These are phyloP conservation scores for Onthophagus taurus DNA, from an alignment of 1,140 invertebrate genomes.

Conservation along the genomic window DNA sequence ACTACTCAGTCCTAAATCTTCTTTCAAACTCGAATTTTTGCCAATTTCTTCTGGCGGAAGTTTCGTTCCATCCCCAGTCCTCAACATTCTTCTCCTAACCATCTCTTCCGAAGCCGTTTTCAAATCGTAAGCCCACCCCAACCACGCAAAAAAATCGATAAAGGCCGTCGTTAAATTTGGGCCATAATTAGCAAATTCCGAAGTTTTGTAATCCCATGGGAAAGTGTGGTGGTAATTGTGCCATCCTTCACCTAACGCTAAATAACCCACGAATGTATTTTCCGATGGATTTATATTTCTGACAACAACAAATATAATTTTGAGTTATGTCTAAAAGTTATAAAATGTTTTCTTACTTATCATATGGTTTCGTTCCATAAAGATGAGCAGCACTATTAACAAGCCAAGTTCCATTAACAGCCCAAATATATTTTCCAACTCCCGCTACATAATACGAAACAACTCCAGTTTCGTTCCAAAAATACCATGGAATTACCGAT, in stretches of 20 bases:
- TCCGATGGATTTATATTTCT: slow-evolving; percentile 51
- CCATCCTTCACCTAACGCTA: too few relatives aligned
- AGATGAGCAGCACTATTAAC: slow-evolving; percentile 72
- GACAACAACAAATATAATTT: slow-evolving; percentile 25
- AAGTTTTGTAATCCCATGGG: too few relatives aligned
- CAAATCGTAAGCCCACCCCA: slow-evolving; percentile 55
- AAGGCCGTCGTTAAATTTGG: slow-evolving; percentile 42
- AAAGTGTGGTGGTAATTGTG: too few relatives aligned
- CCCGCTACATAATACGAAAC: slow-evolving; percentile 45
- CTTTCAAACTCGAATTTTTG: too few relatives aligned
- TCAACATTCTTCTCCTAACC: slow-evolving; percentile 41
- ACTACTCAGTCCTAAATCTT: slow-evolving; percentile 44
- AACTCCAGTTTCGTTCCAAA: slow-evolving; percentile 42
- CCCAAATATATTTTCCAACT: slow-evolving; percentile 51
- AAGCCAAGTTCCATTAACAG: slow-evolving; percentile 64
- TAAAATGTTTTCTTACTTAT: slow-evolving; percentile 48
- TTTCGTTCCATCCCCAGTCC: slow-evolving; percentile 54
- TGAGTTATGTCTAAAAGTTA: background rate
- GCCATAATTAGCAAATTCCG: slow-evolving; percentile 47
- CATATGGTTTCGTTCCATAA: slow-evolving; percentile 63
- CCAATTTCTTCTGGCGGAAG: slow-evolving; percentile 41
- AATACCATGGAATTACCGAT: slow-evolving; percentile 52
- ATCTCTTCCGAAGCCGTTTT: slow-evolving; percentile 48
- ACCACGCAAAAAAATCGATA: slow-evolving; percentile 45
- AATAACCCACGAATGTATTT: slow-evolving; percentile 46